phyloP scores from a whole-genome alignment of 2,888 invertebrate genomes.

The Lysandra coridon region DNA sequence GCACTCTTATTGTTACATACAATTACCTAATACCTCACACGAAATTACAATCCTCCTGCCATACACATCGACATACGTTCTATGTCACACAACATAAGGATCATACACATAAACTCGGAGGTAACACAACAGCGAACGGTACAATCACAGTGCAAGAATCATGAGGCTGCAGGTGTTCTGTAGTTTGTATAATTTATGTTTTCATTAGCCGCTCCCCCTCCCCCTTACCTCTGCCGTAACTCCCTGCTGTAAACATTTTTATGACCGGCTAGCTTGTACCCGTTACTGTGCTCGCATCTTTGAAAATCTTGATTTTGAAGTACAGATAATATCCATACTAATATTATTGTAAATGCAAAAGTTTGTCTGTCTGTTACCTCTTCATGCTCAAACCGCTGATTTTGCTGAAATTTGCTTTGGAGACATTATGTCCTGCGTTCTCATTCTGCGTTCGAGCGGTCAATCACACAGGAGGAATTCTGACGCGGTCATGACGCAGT shows the following conservation, averaged over 20 bases:
- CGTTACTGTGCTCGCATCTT: neutral
- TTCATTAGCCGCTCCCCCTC: constrained; percentile 12
- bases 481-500: too few relatives aligned
- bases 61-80: neutral
- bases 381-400: too few relatives aligned
- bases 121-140: neutral
- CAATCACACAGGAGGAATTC: too few relatives aligned
- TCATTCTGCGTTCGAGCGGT: too few relatives aligned
- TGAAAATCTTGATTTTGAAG: neutral
- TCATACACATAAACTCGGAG: neutral
- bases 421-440: too few relatives aligned
- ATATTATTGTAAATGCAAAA: too few relatives aligned
- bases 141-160: neutral
- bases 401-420: too few relatives aligned
- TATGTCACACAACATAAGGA: neutral
- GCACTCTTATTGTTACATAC: neutral
- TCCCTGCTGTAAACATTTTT: constrained; percentile 28
- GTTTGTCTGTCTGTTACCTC: too few relatives aligned
- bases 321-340: too few relatives aligned
- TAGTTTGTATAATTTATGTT: constrained; percentile 26
- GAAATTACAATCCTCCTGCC: too few relatives aligned
- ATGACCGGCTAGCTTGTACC: neutral
- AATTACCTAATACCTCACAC: neutral
- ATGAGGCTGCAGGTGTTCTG: neutral
- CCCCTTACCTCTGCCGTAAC: constrained; percentile 6